Evolutionary conservation across 1,140 invertebrate species (phyloP), one percentile per base, ranked within the genome.

Genomic region (Drosophila kohkoa): DNA sequence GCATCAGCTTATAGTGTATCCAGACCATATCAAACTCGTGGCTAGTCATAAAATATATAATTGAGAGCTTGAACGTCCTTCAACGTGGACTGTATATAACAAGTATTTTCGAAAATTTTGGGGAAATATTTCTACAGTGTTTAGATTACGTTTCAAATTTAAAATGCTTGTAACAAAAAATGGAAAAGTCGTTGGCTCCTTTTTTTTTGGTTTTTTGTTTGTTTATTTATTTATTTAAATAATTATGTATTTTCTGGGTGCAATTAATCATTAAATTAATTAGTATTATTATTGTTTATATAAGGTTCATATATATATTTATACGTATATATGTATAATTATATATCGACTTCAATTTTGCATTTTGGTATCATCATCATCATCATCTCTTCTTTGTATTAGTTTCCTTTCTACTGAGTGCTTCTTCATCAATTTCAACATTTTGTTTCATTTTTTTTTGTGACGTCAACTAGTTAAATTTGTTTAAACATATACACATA

Each of bases 251-350:
- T 85, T 91, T 88, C 77, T 76, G 78, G 88, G 88, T 91, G 88
- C 88, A 91, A 88, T 91, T 91, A 91, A 88, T 91, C 83, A 82
- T 85, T 91, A 91, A 91, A 88, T 91, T 91, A 91, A 91, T 91
- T 88, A 88, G 83, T 88, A 88, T 89, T 88, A 86, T 90, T 90
- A 90, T 90, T 90, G 83, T 90, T 90, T 90, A 88, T 87, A 91
- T 90, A 90, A 86, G 81, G 75, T 90, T 81, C 66, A 83, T 90
- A 86, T 77, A 82, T 81, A 81, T 77, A 71, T 87, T 49, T 81
- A 67, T 75, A 75, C 54, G 48, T 68, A 71, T 75, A 74, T 60
- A 64, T 81, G 59, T 73, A 64, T 81, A 65, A 15, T 35, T 75
- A 75, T 78, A 72, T 71, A 67, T 75, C 32, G 38, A 63, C 59